phyloP scores from a whole-genome alignment of 2,113 vertebrate genomes.

The Grallaria varia region DNA sequence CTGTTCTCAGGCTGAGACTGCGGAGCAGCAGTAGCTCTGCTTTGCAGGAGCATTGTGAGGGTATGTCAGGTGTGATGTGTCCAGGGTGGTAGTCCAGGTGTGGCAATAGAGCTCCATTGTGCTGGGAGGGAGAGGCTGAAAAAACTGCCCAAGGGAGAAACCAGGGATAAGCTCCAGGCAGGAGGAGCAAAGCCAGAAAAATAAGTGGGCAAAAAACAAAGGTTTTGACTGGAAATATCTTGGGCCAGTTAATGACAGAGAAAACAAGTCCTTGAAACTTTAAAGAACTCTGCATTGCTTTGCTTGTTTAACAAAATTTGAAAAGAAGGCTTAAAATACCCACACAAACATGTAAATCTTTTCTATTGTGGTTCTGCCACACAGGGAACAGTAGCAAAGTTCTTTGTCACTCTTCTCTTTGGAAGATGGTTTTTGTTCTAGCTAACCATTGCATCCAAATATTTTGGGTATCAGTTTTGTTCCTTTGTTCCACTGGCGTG shows the following conservation, averaged over 20 bases:
- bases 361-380: background rate
- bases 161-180: background rate
- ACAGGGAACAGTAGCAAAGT: background rate
- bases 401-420: background rate
- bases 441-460: background rate
- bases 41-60: background rate
- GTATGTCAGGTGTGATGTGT: background rate
- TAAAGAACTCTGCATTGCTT: background rate
- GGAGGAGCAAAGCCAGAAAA: background rate
- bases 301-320: background rate
- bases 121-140: background rate
- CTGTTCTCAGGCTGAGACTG: background rate
- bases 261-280: background rate
- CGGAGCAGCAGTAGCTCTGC: background rate
- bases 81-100: background rate
- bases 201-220: rapidly evolving
- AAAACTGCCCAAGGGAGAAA: background rate
- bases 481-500: background rate
- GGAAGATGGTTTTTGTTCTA: background rate
- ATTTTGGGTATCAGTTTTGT: background rate
- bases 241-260: background rate
- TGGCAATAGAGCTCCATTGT: rapidly evolving
- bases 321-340: background rate
- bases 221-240: background rate
- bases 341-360: background rate